phyloP scores from a whole-genome alignment of 1,140 invertebrate genomes.

The Steinernema khuongi region DNA sequence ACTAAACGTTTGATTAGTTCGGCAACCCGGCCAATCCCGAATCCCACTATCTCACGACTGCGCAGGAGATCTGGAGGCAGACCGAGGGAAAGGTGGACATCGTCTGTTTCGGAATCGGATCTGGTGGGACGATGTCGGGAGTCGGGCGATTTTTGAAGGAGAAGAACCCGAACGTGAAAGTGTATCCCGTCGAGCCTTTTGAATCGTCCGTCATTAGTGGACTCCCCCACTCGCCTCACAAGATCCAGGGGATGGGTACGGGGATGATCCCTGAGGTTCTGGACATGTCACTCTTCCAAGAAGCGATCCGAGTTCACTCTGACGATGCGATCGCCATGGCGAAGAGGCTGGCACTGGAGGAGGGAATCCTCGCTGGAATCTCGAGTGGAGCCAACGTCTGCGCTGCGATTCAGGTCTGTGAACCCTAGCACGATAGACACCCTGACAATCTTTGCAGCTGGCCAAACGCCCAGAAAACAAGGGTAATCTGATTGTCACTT shows the following conservation, averaged over 20 bases:
- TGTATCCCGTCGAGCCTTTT: constrained; percentile 36
- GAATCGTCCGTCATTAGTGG: constrained; percentile 39
- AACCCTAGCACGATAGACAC: constrained; percentile 1
- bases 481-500: constrained; percentile 50
- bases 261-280: constrained; percentile 46
- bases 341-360: constrained; percentile 44
- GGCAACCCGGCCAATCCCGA: constrained; percentile 53
- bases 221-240: constrained; percentile 36
- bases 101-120: constrained; percentile 38
- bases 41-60: constrained; percentile 54
- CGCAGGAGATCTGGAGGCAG: constrained; percentile 51
- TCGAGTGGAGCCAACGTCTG: constrained; percentile 46
- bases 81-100: constrained; percentile 46
- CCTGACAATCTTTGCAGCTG: constrained; percentile 24
- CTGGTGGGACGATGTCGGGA: constrained; percentile 37
- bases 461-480: constrained; percentile 49
- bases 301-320: constrained; percentile 45
- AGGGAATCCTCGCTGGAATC: constrained; percentile 45
- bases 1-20: constrained; percentile 37
- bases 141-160: constrained; percentile 35
- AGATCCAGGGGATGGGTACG: constrained; percentile 49
- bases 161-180: constrained; percentile 37
- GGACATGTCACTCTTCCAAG: constrained; percentile 40
- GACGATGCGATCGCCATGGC: constrained; percentile 52
- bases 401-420: constrained; percentile 32